Base-by-base conservation (phyloP, 2,797 vertebrate species). In the Tragopan temminckii region DNA sequence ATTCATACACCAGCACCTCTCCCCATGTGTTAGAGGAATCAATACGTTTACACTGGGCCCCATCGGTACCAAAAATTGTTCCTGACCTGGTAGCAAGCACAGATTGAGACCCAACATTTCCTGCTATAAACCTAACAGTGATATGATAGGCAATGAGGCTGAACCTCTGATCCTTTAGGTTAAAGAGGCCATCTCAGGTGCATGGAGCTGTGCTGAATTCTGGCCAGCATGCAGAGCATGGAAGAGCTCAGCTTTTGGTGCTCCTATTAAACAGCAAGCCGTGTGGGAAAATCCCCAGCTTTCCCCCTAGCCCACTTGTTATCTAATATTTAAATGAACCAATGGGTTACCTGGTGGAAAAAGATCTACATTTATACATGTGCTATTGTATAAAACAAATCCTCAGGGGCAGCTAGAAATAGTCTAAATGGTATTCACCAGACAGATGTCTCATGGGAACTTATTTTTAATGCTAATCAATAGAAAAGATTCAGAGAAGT, bases 141-240 rank as follows among this genome's bases (percentile, higher is more conserved):
- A 45, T 64, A 42, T 43, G 64, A 43, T n/a, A 0, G 0, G 62
- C 0, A 0, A 69, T 46, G 62, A 62, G 48, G 42, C 42, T 77
- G 57, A 70, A 53, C 9, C 17, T 80, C 84, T 77, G 68, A 75
- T 71, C 71, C 66, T 1, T 0, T 11, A 42, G 76, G 85, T 69
- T 64, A 80, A 89, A 93, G 61, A 58, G 11, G 53, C 63, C 14
- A 0, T 21, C 67, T 77, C 1, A 2, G 75, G 46, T 50, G 77
- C 5, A 8, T 5, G 17, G 74, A 50, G 69, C 50, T 62, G 19
- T 24, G 45, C 67, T 92, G 66, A 88, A 29, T 72, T 52, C 61
- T 0, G 2, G 80, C 40, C 85, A 94, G 71, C 35, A 64, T 0
- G 8, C 62, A n/a, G 66, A 48, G 52, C 13, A 1, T 17, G 77